phyloP scores from a whole-genome alignment of 2,797 vertebrate species.

The Acestrorhynchus altus region DNA sequence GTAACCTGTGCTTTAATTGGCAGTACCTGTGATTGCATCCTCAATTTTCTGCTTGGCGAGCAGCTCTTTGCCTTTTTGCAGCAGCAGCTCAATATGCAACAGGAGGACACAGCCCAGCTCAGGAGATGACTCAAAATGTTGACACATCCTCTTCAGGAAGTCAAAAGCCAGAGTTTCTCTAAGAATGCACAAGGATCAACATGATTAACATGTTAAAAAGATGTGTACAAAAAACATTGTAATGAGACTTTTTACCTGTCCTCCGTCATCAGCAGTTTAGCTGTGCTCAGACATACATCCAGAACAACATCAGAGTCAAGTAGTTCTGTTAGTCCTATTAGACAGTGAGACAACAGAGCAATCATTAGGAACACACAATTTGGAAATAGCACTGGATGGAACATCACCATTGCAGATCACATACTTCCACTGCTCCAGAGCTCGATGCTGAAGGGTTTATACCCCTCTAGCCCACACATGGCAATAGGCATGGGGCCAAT shows the following conservation, averaged over 20 bases:
- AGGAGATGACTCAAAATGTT: conserved; percentile 85
- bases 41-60: conserved; percentile 89
- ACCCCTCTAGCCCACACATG: no score
- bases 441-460: no score
- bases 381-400: no score
- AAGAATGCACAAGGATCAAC: conserved; percentile 35
- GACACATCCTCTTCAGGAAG: conserved; percentile 83
- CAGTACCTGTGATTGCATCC: conserved; percentile 83
- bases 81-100: conserved; percentile 85
- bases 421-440: no score
- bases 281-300: conserved; percentile 83
- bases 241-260: conserved; percentile 79
- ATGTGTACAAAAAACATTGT: background rate
- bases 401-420: no score
- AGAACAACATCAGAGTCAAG: conserved; percentile 77
- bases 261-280: conserved; percentile 84
- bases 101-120: conserved; percentile 83
- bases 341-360: background rate
- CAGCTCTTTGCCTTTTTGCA: conserved; percentile 85
- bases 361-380: background rate
- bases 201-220: no score
- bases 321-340: conserved; percentile 78
- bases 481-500: no score
- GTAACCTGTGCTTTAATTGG: background rate
- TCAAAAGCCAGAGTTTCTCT: conserved; percentile 88